Conservation (phyloP, 2,888 invertebrate genomes). For the Polydesmus complanatus region DNA sequence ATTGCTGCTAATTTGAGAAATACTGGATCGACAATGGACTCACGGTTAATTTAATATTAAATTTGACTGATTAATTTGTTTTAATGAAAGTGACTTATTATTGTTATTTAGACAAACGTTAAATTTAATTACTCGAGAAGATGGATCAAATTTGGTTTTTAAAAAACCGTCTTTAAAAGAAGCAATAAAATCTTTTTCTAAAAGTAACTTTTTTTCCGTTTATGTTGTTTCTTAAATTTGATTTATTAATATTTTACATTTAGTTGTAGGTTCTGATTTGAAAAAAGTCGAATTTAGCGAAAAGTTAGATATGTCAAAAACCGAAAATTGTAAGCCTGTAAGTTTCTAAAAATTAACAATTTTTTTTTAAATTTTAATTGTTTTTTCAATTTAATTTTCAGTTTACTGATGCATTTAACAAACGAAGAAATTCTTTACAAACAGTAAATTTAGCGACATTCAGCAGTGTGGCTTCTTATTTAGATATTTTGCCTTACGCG, state of each 20-base stretch:
- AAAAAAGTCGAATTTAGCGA: not conserved
- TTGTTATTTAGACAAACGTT: not conserved
- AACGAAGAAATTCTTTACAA: conserved; percentile 30
- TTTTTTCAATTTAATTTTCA: not conserved
- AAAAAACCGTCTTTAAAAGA: not conserved
- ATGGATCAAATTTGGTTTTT: conserved; percentile 1
- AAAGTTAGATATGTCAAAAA: not conserved
- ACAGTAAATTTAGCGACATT: conserved; percentile 45
- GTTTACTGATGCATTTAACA: not conserved
- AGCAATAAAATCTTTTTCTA: not conserved
- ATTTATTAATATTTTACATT: not conserved
- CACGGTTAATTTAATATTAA: not conserved
- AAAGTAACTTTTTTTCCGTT: not conserved
- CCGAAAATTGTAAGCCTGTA: not conserved
- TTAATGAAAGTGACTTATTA: not conserved
- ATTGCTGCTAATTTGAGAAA: not conserved
- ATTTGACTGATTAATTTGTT: not conserved
- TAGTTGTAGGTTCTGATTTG: not conserved
- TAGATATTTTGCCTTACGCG: conserved; percentile 47
- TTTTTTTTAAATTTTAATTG: not conserved
- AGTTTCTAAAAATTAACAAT: not conserved
- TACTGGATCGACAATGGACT: not conserved
- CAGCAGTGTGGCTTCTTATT: conserved; percentile 48
- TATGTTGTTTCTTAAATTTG: not conserved
- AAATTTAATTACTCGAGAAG: not conserved